Percentiles rank a stretch among this genome's conserved stretches.
Conservation (phyloP, 2,888 invertebrate species). For the Eretmocerus hayati region DNA sequence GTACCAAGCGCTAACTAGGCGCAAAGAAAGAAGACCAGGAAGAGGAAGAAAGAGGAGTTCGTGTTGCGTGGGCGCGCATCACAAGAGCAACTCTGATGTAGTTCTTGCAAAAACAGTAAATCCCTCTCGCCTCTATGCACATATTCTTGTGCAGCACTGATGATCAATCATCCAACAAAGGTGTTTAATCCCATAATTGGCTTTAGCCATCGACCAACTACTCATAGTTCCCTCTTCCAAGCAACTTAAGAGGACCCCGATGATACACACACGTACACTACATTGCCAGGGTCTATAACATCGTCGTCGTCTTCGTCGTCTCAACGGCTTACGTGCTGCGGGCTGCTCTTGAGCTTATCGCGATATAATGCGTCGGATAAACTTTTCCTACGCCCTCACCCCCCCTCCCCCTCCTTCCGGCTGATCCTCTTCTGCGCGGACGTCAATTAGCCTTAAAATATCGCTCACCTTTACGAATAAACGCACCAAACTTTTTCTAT, state of each 20-base stretch:
- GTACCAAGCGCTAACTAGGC: background rate
- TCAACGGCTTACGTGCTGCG: constrained; percentile 8
- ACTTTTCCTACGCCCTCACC: background rate
- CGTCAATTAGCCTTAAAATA: constrained; percentile 15
- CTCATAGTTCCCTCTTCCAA: background rate
- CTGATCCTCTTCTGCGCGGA: background rate
- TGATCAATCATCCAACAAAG: constrained; percentile 40
- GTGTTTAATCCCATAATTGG: constrained; percentile 40
- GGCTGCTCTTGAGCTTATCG: constrained; percentile 13
- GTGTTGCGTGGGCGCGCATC: constrained; percentile 27
- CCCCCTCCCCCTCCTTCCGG: constrained; percentile 3
- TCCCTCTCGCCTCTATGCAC: constrained; percentile 31
- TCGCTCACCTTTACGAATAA: constrained; percentile 9
- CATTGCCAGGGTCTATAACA: constrained; percentile 14
- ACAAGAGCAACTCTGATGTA: constrained; percentile 27
- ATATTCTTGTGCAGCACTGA: too few species aligned
- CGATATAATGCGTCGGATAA: constrained; percentile 5
- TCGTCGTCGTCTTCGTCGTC: too few species aligned
- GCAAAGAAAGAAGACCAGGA: constrained; percentile 13
- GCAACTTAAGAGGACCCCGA: background rate
- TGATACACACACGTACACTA: background rate
- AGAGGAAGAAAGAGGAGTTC: constrained; percentile 14
- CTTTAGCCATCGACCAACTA: constrained; percentile 19
- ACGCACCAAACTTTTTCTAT: background rate
- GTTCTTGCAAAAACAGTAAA: constrained; percentile 33